Base-by-base conservation (phyloP, 2,797 vertebrate genomes). In the Neoniphon sammara region DNA sequence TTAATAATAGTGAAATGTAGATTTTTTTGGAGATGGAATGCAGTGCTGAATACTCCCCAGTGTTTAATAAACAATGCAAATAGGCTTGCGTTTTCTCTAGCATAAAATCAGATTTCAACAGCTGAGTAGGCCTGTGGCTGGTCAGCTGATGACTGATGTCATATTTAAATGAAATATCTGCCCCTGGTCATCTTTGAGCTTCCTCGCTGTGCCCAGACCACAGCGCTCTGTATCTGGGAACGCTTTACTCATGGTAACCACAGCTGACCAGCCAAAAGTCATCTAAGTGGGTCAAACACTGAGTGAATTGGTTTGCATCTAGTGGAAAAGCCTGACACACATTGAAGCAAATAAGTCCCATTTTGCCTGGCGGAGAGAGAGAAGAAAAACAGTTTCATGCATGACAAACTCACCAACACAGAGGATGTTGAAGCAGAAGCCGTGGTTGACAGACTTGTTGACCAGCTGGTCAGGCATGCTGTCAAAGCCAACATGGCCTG, bases 401-500 rank as follows among this genome's bases (percentile, higher is more conserved):
- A 78, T 66, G 67, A 83, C 21, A 91, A 91, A 98, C 98, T 97
- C 93, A 99, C 98, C 98, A 93, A 99, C 96, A 79, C 98, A 99
- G 86, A 99, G 95, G 94, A 99, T 99, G 95, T 99, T 99, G 88
- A 99, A 99, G 94, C 96, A 98, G 93, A 99, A 99, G 61, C 98
- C 98, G 66, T 98, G 97, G 93, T 95, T 96, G 87, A 99, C 96
- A 34, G 98, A 99, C 93, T 98, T 98, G 95, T 98, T 99, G 93
- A 99, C 98, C 96, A 99, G 95, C 93, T 99, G 98, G 95, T 99
- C 98, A 54, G 98, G 98, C 97, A 99, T 95, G 92, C 98, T 99
- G 93, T 99, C 98, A 91, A 99, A 99, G 88, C 98, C 98, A 58
- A 99, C 98, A 62, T 99, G 98, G 89, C 97, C 98, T 0, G 97